Percentiles rank a stretch among this genome's conserved stretches.
phyloP scores from a whole-genome alignment of 2,797 vertebrate species.

The Enoplosus armatus region DNA sequence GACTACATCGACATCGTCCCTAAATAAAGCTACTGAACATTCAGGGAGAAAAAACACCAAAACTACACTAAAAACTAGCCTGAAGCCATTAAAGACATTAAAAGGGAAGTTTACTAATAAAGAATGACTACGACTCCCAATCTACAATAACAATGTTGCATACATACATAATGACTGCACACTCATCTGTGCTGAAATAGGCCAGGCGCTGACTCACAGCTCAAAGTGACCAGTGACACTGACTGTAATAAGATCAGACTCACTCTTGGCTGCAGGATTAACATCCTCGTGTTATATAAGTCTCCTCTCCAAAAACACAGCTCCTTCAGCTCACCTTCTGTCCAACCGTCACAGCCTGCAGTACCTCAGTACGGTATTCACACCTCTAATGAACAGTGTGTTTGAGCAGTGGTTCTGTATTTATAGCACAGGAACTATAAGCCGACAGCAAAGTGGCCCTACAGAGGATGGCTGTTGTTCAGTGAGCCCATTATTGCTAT shows the following conservation, averaged over 20 bases:
- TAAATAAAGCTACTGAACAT: neutral
- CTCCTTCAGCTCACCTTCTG: slow-evolving; percentile 38
- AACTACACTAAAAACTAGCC: neutral
- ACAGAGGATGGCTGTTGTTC: slow-evolving; percentile 52
- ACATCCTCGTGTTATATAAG: slow-evolving; percentile 52
- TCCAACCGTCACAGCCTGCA: slow-evolving; percentile 5
- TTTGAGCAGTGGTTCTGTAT: slow-evolving; percentile 23
- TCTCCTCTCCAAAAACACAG: slow-evolving; percentile 44
- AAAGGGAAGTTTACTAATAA: neutral
- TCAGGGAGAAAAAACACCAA: neutral
- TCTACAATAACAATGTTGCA: neutral
- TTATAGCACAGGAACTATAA: slow-evolving; percentile 30
- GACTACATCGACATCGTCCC: neutral
- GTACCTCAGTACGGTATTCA: neutral
- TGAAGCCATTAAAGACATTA: neutral
- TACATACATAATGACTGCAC: neutral
- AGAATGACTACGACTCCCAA: neutral
- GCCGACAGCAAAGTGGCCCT: slow-evolving; percentile 44
- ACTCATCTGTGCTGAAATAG: slow-evolving; percentile 41
- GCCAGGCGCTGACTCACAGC: slow-evolving; percentile 57
- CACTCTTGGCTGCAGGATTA: slow-evolving; percentile 54
- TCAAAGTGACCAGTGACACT: slow-evolving; percentile 62
- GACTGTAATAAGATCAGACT: slow-evolving; percentile 66
- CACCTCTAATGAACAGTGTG: neutral
- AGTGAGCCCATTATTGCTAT: slow-evolving; percentile 67